These are phyloP conservation scores for Dreissena rostriformis DNA, from an alignment of 1,140 invertebrate genomes.

Conservation along the genomic window DNA sequence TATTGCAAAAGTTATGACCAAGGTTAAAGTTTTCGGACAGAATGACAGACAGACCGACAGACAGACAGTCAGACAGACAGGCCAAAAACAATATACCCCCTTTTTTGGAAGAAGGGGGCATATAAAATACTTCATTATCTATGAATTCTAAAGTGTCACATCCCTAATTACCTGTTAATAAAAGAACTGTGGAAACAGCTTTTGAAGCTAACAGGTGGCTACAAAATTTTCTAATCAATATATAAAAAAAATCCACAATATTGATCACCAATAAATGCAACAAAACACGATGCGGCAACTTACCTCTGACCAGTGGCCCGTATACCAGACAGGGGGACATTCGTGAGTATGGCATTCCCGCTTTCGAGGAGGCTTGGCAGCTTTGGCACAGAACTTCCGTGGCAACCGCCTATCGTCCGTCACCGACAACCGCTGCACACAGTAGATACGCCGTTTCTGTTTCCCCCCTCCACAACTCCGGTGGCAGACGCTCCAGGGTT, in stretches of 20 bases:
- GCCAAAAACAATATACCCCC: no score
- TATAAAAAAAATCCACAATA: neutral
- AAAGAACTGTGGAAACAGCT: no score
- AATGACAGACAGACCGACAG: no score
- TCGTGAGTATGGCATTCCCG: conserved; percentile 85
- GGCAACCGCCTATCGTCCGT: conserved; percentile 58
- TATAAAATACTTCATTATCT: no score
- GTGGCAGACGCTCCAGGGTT: conserved; percentile 61
- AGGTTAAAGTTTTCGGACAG: no score
- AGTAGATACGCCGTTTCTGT: conserved; percentile 64
- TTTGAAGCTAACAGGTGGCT: neutral
- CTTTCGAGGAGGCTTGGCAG: conserved; percentile 80
- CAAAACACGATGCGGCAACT: neutral
- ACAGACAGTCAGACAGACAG: no score
- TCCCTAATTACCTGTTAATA: no score
- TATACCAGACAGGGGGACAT: conserved; percentile 87
- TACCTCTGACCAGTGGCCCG: conserved; percentile 86
- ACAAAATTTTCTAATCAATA: neutral
- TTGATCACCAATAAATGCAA: neutral
- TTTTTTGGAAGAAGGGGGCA: no score
- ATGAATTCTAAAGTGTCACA: no score
- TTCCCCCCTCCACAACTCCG: conserved; percentile 62
- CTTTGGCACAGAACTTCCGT: conserved; percentile 75
- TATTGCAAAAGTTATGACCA: no score
- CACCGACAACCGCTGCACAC: conserved; percentile 71